These are phyloP conservation scores for Tauraco hartlaubi DNA, from an alignment of 2,797 vertebrate species.

Conservation along the genomic window DNA sequence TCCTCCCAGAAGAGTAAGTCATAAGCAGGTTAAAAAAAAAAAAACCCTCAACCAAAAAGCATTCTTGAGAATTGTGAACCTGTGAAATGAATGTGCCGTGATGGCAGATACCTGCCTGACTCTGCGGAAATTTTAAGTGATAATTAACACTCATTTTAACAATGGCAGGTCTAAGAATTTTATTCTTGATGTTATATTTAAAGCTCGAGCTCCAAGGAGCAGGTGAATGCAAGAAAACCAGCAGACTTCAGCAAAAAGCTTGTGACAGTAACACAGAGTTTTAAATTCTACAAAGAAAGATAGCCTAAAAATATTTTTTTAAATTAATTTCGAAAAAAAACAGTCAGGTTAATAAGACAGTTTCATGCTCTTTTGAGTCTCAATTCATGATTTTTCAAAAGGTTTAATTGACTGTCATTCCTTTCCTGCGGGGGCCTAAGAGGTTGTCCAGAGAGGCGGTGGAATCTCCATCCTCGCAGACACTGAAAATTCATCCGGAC, in stretches of 20 bases:
- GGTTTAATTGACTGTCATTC: not conserved
- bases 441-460: not conserved
- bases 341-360: not conserved
- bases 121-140: constrained; percentile 4
- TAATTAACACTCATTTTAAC: constrained; percentile 26
- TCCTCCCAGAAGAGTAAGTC: not conserved
- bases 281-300: not conserved
- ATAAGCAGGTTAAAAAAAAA: fast-evolving
- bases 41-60: not conserved
- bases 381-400: not conserved
- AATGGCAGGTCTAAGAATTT: not conserved
- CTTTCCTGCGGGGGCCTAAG: not conserved
- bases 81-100: not conserved
- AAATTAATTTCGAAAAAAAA: not conserved
- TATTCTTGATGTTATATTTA: constrained; percentile 21
- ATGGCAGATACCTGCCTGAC: not conserved
- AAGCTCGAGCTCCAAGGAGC: not conserved
- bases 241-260: constrained; percentile 12
- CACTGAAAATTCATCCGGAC: fast-evolving
- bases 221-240: not conserved
- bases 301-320: not conserved
- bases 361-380: not conserved
- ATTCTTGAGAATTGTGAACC: not conserved
- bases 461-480: not conserved
- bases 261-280: not conserved